Evolutionary conservation across 2,797 vertebrate species (phyloP).

Genomic region (Alauda arvensis): DNA sequence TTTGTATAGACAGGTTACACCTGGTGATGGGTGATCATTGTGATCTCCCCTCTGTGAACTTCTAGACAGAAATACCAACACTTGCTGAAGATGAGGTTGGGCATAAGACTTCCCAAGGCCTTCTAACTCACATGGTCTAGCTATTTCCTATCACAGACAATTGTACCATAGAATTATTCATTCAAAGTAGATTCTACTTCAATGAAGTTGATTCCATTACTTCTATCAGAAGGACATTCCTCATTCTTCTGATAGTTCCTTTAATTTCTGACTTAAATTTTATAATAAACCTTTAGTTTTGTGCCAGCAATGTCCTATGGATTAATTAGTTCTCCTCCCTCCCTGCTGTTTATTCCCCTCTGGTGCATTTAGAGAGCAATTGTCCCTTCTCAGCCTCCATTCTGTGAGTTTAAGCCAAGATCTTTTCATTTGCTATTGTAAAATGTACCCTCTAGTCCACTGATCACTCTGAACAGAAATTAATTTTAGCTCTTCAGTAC

Average conservation of each 20-base stretch:
- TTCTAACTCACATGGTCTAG: not conserved
- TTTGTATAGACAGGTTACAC: not conserved
- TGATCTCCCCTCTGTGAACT: not conserved
- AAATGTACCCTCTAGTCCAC: not conserved
- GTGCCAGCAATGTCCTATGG: not conserved
- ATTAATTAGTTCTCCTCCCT: not conserved
- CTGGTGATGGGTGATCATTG: not conserved
- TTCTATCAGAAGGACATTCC: not conserved
- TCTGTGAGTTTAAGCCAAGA: not conserved
- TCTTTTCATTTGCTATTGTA: not conserved
- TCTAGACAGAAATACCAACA: not conserved
- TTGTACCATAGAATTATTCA: not conserved
- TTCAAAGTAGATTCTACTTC: not conserved
- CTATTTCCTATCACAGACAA: not conserved
- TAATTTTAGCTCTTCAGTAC: not conserved
- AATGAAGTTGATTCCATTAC: not conserved
- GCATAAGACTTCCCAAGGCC: not conserved
- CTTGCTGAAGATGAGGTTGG: not conserved
- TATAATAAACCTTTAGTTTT: not conserved
- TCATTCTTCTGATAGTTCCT: not conserved
- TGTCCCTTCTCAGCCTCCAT: not conserved
- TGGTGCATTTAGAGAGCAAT: not conserved
- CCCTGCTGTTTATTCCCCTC: not conserved
- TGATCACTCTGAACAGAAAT: not conserved
- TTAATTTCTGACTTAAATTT: slow-evolving; percentile 4